These are phyloP conservation scores for Pollenia griseotomentosa DNA, from an alignment of 2,888 invertebrate species.

Conservation along the genomic window DNA sequence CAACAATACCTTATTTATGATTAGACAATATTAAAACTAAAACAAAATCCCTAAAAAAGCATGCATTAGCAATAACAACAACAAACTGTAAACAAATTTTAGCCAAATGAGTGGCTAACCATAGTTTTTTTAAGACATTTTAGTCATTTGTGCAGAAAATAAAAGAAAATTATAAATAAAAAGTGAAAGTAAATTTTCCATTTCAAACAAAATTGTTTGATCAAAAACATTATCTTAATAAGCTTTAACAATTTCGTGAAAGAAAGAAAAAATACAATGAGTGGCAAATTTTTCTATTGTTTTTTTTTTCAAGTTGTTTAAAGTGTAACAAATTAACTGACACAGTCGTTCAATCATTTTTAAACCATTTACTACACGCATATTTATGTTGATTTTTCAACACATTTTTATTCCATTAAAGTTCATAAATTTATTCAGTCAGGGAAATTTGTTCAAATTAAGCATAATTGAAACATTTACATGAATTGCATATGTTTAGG, in stretches of 20 bases:
- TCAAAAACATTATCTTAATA: constrained; percentile 56
- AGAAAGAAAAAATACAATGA: not conserved
- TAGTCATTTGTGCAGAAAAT: constrained; percentile 56
- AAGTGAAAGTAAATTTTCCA: constrained; percentile 63
- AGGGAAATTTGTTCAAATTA: constrained; percentile 15
- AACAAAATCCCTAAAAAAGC: not conserved
- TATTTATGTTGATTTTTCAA: not conserved
- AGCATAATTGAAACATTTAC: constrained; percentile 31
- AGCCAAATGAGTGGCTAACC: constrained; percentile 41
- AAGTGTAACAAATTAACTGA: constrained; percentile 42
- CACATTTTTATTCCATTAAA: constrained; percentile 7
- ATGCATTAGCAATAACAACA: not conserved
- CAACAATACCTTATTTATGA: not conserved
- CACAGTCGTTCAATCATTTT: constrained; percentile 49
- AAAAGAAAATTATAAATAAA: constrained; percentile 55
- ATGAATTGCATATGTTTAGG: not conserved
- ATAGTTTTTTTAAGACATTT: constrained; percentile 3
- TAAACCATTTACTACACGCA: not conserved
- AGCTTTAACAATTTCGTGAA: constrained; percentile 35
- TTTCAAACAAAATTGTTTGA: constrained; percentile 22
- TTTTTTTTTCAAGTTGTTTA: constrained; percentile 6
- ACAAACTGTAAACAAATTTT: constrained; percentile 46
- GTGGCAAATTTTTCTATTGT: constrained; percentile 20
- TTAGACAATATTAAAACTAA: not conserved
- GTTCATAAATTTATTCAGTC: not conserved